A percentile compares a stretch with the other conserved stretches of the same genome.
Evolutionary conservation across 2,888 invertebrate genomes (phyloP).

Genomic region (Stenolophus ochropezus): DNA sequence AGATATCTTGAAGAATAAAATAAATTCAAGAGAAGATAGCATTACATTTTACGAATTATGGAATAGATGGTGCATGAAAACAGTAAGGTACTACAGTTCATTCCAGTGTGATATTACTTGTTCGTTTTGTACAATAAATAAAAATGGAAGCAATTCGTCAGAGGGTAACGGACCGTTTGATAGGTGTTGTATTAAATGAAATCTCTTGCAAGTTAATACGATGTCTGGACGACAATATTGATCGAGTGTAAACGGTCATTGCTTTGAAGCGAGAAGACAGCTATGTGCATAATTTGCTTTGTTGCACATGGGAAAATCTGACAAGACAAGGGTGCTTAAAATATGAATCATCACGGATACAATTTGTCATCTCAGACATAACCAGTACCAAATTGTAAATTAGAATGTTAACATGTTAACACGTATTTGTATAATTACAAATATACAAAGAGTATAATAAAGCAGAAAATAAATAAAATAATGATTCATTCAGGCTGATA

Average conservation of each 20-base stretch:
- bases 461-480: no score
- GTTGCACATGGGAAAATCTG: not conserved
- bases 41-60: not conserved
- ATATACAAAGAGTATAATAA: no score
- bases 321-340: no score
- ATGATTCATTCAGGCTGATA: no score
- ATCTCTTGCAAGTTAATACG: slow-evolving; percentile 3
- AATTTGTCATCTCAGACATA: no score
- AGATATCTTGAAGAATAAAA: not conserved
- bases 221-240: slow-evolving; percentile 19
- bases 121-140: not conserved
- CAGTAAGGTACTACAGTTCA: no score
- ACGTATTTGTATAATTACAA: no score
- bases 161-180: slow-evolving; percentile 18
- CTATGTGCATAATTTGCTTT: not conserved
- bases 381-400: no score
- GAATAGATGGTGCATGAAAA: not conserved
- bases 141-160: slow-evolving; percentile 8
- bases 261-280: not conserved
- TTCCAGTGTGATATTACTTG: no score
- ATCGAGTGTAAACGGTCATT: slow-evolving; percentile 9
- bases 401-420: no score
- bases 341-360: no score
- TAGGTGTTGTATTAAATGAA: slow-evolving; percentile 19
- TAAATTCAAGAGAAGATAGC: not conserved